Evolutionary conservation across 2,797 vertebrate species (phyloP).

Genomic region (Gila robusta): DNA sequence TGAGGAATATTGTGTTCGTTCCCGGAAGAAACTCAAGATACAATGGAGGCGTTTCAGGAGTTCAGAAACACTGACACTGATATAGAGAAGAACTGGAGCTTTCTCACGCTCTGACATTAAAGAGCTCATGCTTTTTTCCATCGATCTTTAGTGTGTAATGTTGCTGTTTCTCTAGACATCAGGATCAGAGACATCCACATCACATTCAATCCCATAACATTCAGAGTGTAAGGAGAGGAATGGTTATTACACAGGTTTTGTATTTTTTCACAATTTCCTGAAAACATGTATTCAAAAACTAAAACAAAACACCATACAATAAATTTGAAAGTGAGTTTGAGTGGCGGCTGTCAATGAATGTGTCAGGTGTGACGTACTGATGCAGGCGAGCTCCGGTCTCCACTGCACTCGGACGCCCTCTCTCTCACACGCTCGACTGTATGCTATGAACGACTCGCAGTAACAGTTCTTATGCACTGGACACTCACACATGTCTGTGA

Average conservation of each 20-base stretch:
- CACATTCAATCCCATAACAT: not conserved
- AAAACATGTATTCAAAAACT: not conserved
- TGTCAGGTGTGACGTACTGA: slow-evolving; percentile 81
- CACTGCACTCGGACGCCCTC: slow-evolving; percentile 88
- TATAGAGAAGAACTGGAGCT: too few species aligned
- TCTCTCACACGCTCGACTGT: slow-evolving; percentile 92
- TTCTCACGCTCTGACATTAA: too few species aligned
- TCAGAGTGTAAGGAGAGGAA: not conserved
- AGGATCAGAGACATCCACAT: too few species aligned
- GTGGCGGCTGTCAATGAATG: not conserved
- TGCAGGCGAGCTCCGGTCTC: slow-evolving; percentile 87
- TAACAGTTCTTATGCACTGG: slow-evolving; percentile 97
- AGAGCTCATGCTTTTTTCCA: too few species aligned
- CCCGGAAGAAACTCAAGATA: too few species aligned
- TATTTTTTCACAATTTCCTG: not conserved
- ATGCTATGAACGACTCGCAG: slow-evolving; percentile 96
- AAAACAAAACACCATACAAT: not conserved
- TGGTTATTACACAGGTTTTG: not conserved
- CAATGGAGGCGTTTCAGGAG: too few species aligned
- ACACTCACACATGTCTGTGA: slow-evolving; percentile 99
- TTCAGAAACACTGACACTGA: too few species aligned
- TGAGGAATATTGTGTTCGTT: too few species aligned
- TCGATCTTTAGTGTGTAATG: too few species aligned
- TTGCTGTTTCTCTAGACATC: too few species aligned
- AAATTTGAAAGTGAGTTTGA: not conserved